Evolutionary conservation across 2,797 vertebrate species (phyloP).

Genomic region (Falco naumanni): DNA sequence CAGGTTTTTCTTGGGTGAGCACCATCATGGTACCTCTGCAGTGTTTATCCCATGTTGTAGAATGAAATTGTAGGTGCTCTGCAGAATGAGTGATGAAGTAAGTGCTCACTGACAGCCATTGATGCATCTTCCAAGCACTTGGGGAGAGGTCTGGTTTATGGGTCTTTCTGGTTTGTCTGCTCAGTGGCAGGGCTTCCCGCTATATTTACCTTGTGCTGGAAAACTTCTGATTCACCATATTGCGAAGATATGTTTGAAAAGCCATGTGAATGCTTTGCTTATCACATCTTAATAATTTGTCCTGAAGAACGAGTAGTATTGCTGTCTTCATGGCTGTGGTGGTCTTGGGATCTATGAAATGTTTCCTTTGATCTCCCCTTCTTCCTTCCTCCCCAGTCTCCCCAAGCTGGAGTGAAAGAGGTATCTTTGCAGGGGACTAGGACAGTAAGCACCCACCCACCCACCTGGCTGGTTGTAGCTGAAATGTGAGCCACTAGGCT

Average conservation of each 20-base stretch:
- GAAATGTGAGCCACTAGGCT: neutral
- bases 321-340: neutral
- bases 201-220: neutral
- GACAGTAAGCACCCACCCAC: neutral
- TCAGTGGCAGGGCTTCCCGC: neutral
- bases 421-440: neutral
- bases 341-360: neutral
- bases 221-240: neutral
- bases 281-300: neutral
- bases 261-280: neutral
- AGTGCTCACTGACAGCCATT: neutral
- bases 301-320: neutral
- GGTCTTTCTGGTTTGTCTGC: constrained; percentile 1
- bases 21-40: neutral
- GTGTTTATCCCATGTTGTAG: neutral
- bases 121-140: neutral
- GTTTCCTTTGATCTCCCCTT: neutral
- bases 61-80: neutral
- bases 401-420: neutral
- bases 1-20: neutral
- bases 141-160: neutral
- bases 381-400: neutral
- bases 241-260: neutral
- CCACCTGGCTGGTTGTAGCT: neutral
- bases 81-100: neutral